Conservation (phyloP, 2,113 vertebrate species). For the Azemiops feae region DNA sequence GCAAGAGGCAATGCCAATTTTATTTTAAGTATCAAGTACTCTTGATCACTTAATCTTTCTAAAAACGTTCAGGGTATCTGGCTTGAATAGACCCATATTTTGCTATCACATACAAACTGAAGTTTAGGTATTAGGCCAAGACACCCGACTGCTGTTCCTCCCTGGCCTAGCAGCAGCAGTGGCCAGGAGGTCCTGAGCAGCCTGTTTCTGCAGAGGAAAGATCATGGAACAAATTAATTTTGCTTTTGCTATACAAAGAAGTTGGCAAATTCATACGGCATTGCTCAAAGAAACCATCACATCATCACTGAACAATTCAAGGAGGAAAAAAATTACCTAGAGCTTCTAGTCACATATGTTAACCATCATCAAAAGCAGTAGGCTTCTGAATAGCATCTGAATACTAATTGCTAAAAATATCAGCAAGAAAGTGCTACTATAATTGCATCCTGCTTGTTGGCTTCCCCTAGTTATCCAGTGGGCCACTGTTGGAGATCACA, state of each 20-base stretch:
- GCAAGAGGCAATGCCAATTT: neutral
- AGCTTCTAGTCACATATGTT: neutral
- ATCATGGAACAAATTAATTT: neutral
- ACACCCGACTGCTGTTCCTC: neutral
- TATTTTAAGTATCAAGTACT: neutral
- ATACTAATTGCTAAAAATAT: neutral
- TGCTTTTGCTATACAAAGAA: neutral
- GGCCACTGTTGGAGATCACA: neutral
- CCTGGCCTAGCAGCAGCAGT: neutral
- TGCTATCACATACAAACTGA: neutral
- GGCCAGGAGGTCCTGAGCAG: neutral
- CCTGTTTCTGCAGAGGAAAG: neutral
- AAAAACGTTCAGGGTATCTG: neutral
- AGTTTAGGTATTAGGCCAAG: neutral
- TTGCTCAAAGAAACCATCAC: neutral
- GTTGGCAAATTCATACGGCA: neutral
- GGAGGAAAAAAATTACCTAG: neutral
- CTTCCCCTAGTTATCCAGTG: neutral
- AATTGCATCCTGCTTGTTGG: neutral
- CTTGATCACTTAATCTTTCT: neutral
- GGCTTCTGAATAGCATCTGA: neutral
- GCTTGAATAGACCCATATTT: neutral
- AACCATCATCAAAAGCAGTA: no score
- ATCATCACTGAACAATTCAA: neutral
- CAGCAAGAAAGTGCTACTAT: neutral